Evolutionary conservation across 2,888 invertebrate species (phyloP).

Genomic region (Sphinx pinastri): DNA sequence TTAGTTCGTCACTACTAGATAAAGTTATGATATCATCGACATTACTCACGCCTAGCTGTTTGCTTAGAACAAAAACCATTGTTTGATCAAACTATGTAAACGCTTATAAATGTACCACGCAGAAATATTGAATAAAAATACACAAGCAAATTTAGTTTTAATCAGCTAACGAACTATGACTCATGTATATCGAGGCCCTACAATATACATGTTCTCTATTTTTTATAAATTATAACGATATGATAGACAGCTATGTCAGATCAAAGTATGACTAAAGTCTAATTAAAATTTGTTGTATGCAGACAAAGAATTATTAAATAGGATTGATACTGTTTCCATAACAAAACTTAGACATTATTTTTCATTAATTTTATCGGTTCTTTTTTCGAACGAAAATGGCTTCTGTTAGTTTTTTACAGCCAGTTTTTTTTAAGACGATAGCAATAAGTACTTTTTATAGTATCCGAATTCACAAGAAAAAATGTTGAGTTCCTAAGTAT

Average conservation of each 20-base stretch:
- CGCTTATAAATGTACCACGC: slow-evolving; percentile 9
- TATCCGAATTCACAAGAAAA: too few species aligned
- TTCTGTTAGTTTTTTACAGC: too few species aligned
- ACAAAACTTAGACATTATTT: neutral
- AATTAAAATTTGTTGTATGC: slow-evolving; percentile 21
- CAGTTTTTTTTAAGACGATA: too few species aligned
- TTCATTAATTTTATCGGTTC: neutral
- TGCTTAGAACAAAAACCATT: slow-evolving; percentile 28
- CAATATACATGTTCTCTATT: neutral
- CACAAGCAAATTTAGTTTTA: neutral
- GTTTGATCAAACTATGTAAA: slow-evolving; percentile 25
- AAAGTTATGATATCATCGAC: slow-evolving; percentile 21
- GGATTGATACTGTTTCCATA: slow-evolving; percentile 24
- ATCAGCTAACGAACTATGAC: neutral
- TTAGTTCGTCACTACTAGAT: slow-evolving; percentile 17
- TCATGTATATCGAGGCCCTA: neutral
- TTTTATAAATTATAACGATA: neutral
- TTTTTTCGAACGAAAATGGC: neutral
- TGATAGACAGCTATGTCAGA: slow-evolving; percentile 11
- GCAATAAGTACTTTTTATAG: too few species aligned
- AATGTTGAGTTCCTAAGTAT: too few species aligned
- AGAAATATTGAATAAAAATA: slow-evolving; percentile 5
- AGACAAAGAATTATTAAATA: slow-evolving; percentile 32
- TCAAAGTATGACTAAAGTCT: slow-evolving; percentile 9
- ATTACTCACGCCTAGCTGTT: slow-evolving; percentile 25